Base-by-base conservation (phyloP, 1,140 invertebrate genomes). In the Drosophila willistoni region DNA sequence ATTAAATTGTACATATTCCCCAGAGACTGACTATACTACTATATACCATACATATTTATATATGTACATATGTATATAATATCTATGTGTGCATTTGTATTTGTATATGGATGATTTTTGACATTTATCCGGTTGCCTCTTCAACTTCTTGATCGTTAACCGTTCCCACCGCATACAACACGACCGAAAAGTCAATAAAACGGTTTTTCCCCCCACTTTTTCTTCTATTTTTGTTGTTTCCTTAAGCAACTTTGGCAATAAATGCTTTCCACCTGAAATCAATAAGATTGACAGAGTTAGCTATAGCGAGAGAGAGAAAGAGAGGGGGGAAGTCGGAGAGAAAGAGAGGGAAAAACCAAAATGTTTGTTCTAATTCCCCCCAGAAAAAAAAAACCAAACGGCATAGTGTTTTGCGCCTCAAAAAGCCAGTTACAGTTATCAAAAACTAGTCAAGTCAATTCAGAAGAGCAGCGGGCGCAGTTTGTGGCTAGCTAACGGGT, bases 311-410 rank as follows among this genome's bases (percentile, higher is more conserved):
- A 7, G 44, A 44, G 1, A 5, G 13, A 42, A 1, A 17, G 14
- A 47, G 44, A 17, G 34, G 10, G 7, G 6, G 9, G 10, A 10
- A 36, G 34, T 5, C 1, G 10, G 9, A 1, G 34, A 7, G 14
- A 47, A 1, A 47, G 44, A 47, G 14, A 2, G 0, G 17, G 17
- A 51, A 51, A 64, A 59, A 9, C 33, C 62, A 59, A 57, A 77
- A 77, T 68, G 60, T 72, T 73, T 78, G 76, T 78, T 78, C 76
- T 68, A 78, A 74, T 78, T 78, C 74, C 68, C 68, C 68, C n/a
- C 2, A 47, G 9, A 44, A 47, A 47, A 47, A 47, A 47, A 17
- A 51, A 51, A 51, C 33, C 60, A 75, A 73, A 77, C 75, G 65
- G 55, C 62, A 51, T 51, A 51, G 44, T 19, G 41, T 73, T 77